A percentile compares a stretch with the other conserved stretches of the same genome.
phyloP scores from a whole-genome alignment of 2,113 vertebrate genomes.

The Taxidea taxus region DNA sequence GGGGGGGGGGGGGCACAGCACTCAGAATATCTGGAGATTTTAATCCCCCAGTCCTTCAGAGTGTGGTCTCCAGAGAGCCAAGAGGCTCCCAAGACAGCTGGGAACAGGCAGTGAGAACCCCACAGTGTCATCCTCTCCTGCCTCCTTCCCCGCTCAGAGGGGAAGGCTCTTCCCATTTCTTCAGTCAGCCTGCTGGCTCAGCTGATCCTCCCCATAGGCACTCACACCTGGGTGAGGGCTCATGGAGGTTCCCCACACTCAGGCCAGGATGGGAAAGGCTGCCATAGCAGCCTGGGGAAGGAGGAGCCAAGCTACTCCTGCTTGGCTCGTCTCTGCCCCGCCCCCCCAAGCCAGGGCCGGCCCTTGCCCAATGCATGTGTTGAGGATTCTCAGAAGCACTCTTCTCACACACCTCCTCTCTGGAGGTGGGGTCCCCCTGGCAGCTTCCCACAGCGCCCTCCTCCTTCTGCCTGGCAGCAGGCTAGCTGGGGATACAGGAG shows the following conservation, averaged over 20 bases:
- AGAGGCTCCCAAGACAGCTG: not conserved
- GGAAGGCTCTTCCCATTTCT: not conserved
- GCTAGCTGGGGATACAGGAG: not conserved
- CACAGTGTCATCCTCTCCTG: not conserved
- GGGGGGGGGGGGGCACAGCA: not conserved
- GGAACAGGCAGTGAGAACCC: not conserved
- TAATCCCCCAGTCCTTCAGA: conserved; percentile 15
- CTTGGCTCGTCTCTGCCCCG: not conserved
- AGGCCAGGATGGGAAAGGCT: not conserved
- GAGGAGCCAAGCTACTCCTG: not conserved
- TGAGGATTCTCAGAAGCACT: not conserved
- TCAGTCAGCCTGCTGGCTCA: not conserved
- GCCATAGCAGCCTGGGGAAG: accelerated
- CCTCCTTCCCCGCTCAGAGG: not conserved
- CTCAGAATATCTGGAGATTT: not conserved
- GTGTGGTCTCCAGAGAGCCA: not conserved
- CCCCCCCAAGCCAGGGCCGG: not conserved
- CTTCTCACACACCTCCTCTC: conserved; percentile 1
- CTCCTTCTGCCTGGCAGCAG: not conserved
- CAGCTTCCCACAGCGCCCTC: not conserved
- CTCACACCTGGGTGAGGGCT: not conserved
- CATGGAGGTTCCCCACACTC: not conserved
- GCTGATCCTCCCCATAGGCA: not conserved
- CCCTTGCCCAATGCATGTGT: not conserved
- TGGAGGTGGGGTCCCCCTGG: conserved; percentile 7